Evolutionary conservation across 2,888 invertebrate genomes (phyloP).

Genomic region (Clunio marinus): DNA sequence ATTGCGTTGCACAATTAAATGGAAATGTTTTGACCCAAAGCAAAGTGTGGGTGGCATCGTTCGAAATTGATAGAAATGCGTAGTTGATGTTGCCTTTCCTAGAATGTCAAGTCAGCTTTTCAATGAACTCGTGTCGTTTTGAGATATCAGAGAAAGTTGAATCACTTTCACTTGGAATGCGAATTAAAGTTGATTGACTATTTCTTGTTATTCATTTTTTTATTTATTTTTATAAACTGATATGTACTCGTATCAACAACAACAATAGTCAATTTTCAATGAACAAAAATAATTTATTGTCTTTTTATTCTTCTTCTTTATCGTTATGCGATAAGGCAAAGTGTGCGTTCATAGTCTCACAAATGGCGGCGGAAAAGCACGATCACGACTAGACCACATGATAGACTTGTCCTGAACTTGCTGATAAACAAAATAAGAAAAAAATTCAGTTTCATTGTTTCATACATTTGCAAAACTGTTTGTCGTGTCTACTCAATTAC

Average conservation of each 20-base stretch:
- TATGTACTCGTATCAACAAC: neutral
- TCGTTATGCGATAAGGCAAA: neutral
- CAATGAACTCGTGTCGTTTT: too few relatives aligned
- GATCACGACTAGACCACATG: constrained; percentile 9
- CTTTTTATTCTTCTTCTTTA: neutral
- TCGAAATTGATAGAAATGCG: too few relatives aligned
- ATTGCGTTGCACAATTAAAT: too few relatives aligned
- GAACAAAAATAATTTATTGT: constrained; percentile 11
- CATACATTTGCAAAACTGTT: neutral
- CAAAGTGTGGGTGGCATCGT: too few relatives aligned
- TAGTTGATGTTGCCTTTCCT: too few relatives aligned
- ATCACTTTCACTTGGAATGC: too few relatives aligned
- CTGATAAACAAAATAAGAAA: constrained; percentile 10
- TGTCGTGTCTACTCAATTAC: neutral
- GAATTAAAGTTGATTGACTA: constrained; percentile 14
- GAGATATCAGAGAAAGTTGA: too few relatives aligned
- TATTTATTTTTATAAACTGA: too few relatives aligned
- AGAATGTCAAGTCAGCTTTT: too few relatives aligned
- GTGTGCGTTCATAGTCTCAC: constrained; percentile 9
- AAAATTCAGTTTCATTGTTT: neutral
- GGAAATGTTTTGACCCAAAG: too few relatives aligned
- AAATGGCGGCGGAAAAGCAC: neutral
- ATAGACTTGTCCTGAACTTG: constrained; percentile 12
- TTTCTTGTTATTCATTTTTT: neutral
- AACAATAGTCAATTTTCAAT: neutral